phyloP scores from a whole-genome alignment of 1,140 invertebrate species.

The Penaeus japonicus region DNA sequence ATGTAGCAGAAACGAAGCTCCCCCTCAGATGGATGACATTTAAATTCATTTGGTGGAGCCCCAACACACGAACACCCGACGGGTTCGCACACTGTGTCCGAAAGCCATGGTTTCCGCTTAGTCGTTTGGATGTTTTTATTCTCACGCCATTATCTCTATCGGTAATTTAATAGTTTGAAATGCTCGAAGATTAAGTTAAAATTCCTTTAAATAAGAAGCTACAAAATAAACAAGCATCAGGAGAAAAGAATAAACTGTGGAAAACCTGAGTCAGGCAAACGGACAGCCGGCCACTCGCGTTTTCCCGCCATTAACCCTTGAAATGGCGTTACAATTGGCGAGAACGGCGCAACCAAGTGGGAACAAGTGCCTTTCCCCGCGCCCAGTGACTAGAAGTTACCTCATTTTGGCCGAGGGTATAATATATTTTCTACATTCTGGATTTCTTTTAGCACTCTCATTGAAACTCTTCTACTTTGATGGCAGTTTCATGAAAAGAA shows the following conservation, averaged over 20 bases:
- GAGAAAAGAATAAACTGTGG: not conserved
- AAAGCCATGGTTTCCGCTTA: not conserved
- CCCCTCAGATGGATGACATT: slow-evolving; percentile 39
- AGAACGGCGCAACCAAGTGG: slow-evolving; percentile 44
- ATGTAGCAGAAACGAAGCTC: slow-evolving; percentile 17
- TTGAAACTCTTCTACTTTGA: slow-evolving; percentile 8
- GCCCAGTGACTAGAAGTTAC: slow-evolving; percentile 46
- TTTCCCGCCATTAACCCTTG: slow-evolving; percentile 54
- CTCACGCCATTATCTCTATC: not conserved
- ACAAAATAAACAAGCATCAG: not conserved
- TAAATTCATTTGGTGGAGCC: slow-evolving; percentile 35
- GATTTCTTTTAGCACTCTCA: slow-evolving; percentile 1
- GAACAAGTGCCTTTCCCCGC: slow-evolving; percentile 32
- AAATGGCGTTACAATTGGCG: slow-evolving; percentile 56
- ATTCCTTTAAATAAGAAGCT: not conserved
- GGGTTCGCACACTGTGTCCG: slow-evolving; percentile 30
- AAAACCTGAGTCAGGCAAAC: slow-evolving; percentile 30
- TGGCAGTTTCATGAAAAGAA: no score
- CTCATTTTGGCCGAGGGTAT: slow-evolving; percentile 31
- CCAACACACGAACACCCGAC: slow-evolving; percentile 46
- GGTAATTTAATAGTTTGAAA: no score
- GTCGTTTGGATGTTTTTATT: not conserved
- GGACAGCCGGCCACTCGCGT: slow-evolving; percentile 46
- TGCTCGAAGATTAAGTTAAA: not conserved
- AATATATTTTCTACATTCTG: slow-evolving; percentile 20